Evolutionary conservation across 2,113 vertebrate species (phyloP).

Genomic region (Holacanthus passer): DNA sequence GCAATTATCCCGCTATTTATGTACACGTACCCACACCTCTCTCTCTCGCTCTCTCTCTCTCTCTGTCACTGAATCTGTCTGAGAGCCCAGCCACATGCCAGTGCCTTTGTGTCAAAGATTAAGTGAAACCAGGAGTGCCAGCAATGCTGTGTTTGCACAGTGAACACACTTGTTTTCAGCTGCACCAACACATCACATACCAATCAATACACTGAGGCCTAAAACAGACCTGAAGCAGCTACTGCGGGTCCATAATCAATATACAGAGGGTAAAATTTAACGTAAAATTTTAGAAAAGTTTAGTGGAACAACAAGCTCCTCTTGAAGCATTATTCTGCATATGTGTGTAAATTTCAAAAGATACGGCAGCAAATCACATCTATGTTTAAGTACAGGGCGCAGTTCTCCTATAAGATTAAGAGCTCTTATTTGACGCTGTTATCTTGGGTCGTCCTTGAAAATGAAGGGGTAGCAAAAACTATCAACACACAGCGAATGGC

Average conservation of each 20-base stretch:
- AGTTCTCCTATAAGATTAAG: slow-evolving; percentile 17
- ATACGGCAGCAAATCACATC: background rate
- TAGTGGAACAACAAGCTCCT: background rate
- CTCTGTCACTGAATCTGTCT: slow-evolving; percentile 64
- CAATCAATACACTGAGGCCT: slow-evolving; percentile 54
- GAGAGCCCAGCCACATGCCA: slow-evolving; percentile 79
- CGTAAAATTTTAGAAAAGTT: background rate
- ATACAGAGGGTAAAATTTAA: no score
- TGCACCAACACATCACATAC: slow-evolving; percentile 78
- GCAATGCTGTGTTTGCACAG: slow-evolving; percentile 79
- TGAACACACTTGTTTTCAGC: slow-evolving; percentile 75
- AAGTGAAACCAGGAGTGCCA: slow-evolving; percentile 82
- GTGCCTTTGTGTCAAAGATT: slow-evolving; percentile 85
- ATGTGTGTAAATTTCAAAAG: background rate
- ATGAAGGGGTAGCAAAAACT: slow-evolving; percentile 32
- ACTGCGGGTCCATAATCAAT: slow-evolving; percentile 13
- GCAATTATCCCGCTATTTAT: slow-evolving; percentile 37
- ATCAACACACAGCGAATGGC: slow-evolving; percentile 51
- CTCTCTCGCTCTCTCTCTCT: slow-evolving; percentile 14
- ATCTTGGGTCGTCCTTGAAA: slow-evolving; percentile 34
- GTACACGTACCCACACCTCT: background rate
- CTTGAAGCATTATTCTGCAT: background rate
- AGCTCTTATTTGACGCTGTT: slow-evolving; percentile 33
- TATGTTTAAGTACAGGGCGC: slow-evolving; percentile 26
- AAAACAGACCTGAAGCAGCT: slow-evolving; percentile 31